Evolutionary conservation across 2,113 vertebrate species (phyloP).

Genomic region (Malurus cyaneus): DNA sequence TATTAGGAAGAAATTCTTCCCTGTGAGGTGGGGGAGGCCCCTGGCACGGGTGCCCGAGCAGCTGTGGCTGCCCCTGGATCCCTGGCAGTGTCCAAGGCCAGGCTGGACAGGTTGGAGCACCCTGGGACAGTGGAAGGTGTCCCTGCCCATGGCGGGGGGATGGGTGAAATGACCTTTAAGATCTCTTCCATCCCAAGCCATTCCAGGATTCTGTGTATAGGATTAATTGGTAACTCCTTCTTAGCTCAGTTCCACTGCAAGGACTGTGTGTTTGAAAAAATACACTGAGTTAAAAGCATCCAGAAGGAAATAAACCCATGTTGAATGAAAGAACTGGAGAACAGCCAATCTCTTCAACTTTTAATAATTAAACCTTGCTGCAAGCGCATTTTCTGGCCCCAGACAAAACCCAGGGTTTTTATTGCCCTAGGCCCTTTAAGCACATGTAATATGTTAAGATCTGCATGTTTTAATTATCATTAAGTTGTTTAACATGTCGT

Average conservation of each 20-base stretch:
- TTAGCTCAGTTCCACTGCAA: background rate
- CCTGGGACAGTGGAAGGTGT: accelerated
- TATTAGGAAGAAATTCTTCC: background rate
- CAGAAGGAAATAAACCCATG: background rate
- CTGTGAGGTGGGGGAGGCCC: accelerated
- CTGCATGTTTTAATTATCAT: background rate
- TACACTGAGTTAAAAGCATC: background rate
- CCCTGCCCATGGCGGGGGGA: accelerated
- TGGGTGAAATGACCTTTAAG: background rate
- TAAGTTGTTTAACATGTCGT: background rate
- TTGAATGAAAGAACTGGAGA: background rate
- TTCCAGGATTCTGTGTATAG: background rate
- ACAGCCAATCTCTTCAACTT: background rate
- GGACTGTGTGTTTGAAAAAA: background rate
- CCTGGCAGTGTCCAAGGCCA: background rate
- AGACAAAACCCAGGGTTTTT: background rate
- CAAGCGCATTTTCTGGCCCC: background rate
- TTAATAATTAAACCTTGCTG: background rate
- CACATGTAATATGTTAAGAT: background rate
- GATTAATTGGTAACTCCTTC: background rate
- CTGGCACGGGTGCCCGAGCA: accelerated
- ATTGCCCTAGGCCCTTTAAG: background rate
- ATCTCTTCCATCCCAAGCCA: too few relatives aligned
- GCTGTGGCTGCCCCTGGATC: background rate
- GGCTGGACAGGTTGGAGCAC: accelerated